phyloP scores from a whole-genome alignment of 2,113 vertebrate genomes.

The Bungarus multicinctus region DNA sequence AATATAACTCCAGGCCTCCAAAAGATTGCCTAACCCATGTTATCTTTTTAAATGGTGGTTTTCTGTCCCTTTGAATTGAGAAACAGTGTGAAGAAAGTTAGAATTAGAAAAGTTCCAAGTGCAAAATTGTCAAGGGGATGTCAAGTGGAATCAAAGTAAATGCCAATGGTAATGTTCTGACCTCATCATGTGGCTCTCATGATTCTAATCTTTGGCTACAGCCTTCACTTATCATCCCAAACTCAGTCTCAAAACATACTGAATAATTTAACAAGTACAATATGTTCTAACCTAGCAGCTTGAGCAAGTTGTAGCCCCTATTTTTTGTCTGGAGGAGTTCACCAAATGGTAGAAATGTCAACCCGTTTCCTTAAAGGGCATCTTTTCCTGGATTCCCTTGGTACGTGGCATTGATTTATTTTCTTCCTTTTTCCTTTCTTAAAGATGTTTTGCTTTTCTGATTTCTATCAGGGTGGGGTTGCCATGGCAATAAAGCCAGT shows the following conservation, averaged over 20 bases:
- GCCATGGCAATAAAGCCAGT: constrained; percentile 85
- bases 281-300: constrained; percentile 72
- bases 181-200: constrained; percentile 63
- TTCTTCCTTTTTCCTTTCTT: constrained; percentile 12
- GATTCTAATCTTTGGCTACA: constrained; percentile 83
- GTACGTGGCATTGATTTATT: constrained; percentile 58
- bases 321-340: constrained; percentile 71
- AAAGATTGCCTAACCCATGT: neutral
- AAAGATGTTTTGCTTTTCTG: constrained; percentile 71
- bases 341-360: constrained; percentile 73
- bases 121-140: constrained; percentile 64
- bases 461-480: constrained; percentile 76
- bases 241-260: constrained; percentile 71
- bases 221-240: constrained; percentile 77
- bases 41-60: neutral
- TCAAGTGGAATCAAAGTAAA: constrained; percentile 76
- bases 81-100: neutral
- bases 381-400: constrained; percentile 59
- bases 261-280: constrained; percentile 88
- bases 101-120: constrained; percentile 12
- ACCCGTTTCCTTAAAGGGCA: constrained; percentile 60
- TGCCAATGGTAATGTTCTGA: constrained; percentile 60
- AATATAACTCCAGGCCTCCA: neutral
- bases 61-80: neutral
- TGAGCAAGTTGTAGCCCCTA: constrained; percentile 63